phyloP scores from a whole-genome alignment of 2,113 vertebrate species.

The Toxotes jaculatrix region DNA sequence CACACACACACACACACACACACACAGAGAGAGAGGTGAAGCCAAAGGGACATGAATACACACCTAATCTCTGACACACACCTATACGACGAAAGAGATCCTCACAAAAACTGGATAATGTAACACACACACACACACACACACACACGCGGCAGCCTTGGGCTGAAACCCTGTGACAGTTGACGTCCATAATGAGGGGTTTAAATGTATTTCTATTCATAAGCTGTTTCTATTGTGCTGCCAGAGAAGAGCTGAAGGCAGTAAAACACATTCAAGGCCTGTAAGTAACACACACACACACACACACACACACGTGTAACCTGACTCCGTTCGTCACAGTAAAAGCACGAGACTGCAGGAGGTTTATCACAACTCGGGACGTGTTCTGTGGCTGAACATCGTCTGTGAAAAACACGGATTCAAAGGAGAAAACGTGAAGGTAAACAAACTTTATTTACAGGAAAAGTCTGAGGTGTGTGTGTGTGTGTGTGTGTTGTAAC shows the following conservation, averaged over 20 bases:
- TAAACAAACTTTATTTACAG: too few relatives aligned
- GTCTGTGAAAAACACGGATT: too few relatives aligned
- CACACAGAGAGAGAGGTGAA: slow-evolving; percentile 25
- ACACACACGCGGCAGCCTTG: slow-evolving; percentile 39
- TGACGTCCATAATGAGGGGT: slow-evolving; percentile 64
- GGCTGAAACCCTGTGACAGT: slow-evolving; percentile 45
- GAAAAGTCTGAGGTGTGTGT: too few relatives aligned
- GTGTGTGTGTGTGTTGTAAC: neutral
- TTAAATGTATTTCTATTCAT: slow-evolving; percentile 72
- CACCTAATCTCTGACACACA: slow-evolving; percentile 65
- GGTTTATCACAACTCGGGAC: too few relatives aligned
- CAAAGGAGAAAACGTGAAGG: too few relatives aligned
- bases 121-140: slow-evolving; percentile 1
- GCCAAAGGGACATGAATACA: slow-evolving; percentile 40
- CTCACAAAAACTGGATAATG: slow-evolving; percentile 39
- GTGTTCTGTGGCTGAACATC: too few relatives aligned
- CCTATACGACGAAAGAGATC: neutral
- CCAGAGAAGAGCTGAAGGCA: slow-evolving; percentile 24
- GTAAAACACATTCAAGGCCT: neutral
- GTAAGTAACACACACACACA: neutral
- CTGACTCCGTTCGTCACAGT: slow-evolving; percentile 1
- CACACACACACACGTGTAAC: slow-evolving; percentile 15
- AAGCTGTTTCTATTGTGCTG: slow-evolving; percentile 43
- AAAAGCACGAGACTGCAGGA: neutral
- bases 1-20: slow-evolving; percentile 17